Percentiles rank a stretch among this genome's conserved stretches.
Evolutionary conservation across 2,797 vertebrate species (phyloP).

Genomic region (Tachyglossus aculeatus): DNA sequence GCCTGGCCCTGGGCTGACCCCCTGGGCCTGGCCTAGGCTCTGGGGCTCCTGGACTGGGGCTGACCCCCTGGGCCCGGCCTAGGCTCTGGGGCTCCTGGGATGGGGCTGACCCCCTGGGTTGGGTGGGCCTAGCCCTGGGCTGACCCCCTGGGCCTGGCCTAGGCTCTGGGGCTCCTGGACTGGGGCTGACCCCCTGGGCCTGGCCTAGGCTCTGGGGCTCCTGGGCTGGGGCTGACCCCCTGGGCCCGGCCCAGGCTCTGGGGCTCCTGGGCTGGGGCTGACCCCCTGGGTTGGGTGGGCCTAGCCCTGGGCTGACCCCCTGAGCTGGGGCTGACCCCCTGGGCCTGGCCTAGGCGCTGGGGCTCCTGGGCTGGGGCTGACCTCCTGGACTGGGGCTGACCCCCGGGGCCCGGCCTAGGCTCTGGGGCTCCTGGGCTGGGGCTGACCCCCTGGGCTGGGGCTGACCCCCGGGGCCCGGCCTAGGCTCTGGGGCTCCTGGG

Average conservation of each 20-base stretch:
- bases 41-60: background rate
- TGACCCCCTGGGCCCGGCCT: background rate
- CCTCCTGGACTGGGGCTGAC: too few species aligned
- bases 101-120: background rate
- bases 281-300: too few species aligned
- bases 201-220: background rate
- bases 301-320: too few species aligned
- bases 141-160: background rate
- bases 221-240: too few species aligned
- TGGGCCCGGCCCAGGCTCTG: fast-evolving
- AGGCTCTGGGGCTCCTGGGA: background rate
- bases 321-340: background rate
- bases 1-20: background rate
- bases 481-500: too few species aligned
- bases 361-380: background rate
- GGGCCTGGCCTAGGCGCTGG: background rate
- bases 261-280: too few species aligned
- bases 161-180: fast-evolving
- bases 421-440: too few species aligned
- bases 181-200: background rate
- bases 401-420: too few species aligned
- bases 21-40: background rate
- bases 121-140: too few species aligned
- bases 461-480: too few species aligned
- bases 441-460: too few species aligned